A percentile compares a stretch with the other conserved stretches of the same genome.
Evolutionary conservation across 2,888 invertebrate genomes (phyloP).

Genomic region (Apocheima hispidaria): DNA sequence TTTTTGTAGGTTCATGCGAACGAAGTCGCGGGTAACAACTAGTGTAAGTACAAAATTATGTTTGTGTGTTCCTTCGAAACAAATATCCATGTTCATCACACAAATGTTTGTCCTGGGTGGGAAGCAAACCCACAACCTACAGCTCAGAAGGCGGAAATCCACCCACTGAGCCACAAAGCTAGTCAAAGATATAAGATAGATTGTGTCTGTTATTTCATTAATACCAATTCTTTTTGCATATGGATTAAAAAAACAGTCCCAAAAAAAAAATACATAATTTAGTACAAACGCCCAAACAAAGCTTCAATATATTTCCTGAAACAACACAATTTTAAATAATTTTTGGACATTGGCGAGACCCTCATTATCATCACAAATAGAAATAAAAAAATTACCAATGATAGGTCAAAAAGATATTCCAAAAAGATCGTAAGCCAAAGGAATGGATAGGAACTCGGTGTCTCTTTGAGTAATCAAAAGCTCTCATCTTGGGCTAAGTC

Average conservation of each 20-base stretch:
- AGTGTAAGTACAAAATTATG: too few species aligned
- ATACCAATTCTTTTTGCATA: not conserved
- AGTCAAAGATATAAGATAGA: too few species aligned
- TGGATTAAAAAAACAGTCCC: too few species aligned
- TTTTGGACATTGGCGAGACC: slow-evolving; percentile 37
- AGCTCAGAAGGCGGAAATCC: too few species aligned
- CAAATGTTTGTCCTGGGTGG: too few species aligned
- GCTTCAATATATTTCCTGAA: slow-evolving; percentile 5
- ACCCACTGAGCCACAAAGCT: too few species aligned
- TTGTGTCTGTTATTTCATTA: too few species aligned
- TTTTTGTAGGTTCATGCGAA: too few species aligned
- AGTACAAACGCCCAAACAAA: not conserved
- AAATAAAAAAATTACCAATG: slow-evolving; percentile 25
- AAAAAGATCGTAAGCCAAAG: slow-evolving; percentile 65
- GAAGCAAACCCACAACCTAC: too few species aligned
- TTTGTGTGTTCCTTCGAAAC: too few species aligned
- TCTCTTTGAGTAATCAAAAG: slow-evolving; percentile 76
- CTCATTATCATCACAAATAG: slow-evolving; percentile 23
- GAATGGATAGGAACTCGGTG: slow-evolving; percentile 65
- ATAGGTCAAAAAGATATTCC: slow-evolving; percentile 40
- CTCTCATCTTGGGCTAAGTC: slow-evolving; percentile 55
- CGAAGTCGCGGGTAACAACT: too few species aligned
- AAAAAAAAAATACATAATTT: slow-evolving; percentile 10
- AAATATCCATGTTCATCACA: too few species aligned
- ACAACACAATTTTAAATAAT: slow-evolving; percentile 28